These are phyloP conservation scores for Caenorhabditis sp. DNA, from an alignment of 2,888 invertebrate genomes.

Conservation along the genomic window DNA sequence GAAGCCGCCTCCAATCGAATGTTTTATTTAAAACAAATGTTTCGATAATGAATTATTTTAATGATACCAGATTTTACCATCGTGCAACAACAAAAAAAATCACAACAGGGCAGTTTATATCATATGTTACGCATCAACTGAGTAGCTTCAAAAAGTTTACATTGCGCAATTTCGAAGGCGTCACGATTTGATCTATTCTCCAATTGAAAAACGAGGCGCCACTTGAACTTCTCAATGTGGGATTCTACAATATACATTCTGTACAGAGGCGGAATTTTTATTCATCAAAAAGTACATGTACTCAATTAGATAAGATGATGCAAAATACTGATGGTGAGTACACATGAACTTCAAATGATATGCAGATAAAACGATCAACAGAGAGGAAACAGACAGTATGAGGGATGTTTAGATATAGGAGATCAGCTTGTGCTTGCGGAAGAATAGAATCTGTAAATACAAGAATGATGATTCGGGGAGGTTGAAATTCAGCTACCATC, in stretches of 20 bases:
- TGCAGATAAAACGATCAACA: constrained; percentile 1
- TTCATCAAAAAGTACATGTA: constrained; percentile 4
- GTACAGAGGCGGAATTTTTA: not conserved
- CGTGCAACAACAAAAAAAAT: too few species aligned
- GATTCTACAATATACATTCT: too few species aligned
- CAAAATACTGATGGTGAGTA: too few species aligned
- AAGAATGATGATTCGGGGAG: not conserved
- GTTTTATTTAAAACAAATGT: not conserved
- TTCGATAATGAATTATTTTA: not conserved
- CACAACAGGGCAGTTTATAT: too few species aligned
- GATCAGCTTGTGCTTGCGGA: constrained; percentile 33
- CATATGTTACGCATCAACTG: too few species aligned
- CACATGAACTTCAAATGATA: not conserved
- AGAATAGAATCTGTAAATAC: constrained; percentile 28
- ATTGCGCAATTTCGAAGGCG: too few species aligned
- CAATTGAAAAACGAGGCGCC: too few species aligned
- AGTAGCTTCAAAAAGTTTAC: too few species aligned
- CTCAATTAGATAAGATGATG: not conserved
- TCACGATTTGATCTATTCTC: too few species aligned
- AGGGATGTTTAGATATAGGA: constrained; percentile 5
- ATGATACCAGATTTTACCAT: too few species aligned
- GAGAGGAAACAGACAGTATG: not conserved
- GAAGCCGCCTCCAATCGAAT: not conserved
- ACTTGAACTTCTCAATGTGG: too few species aligned
- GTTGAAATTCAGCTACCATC: constrained; percentile 18